Evolutionary conservation across 2,888 invertebrate genomes (phyloP).

Genomic region (Alviniconcha strummeri): DNA sequence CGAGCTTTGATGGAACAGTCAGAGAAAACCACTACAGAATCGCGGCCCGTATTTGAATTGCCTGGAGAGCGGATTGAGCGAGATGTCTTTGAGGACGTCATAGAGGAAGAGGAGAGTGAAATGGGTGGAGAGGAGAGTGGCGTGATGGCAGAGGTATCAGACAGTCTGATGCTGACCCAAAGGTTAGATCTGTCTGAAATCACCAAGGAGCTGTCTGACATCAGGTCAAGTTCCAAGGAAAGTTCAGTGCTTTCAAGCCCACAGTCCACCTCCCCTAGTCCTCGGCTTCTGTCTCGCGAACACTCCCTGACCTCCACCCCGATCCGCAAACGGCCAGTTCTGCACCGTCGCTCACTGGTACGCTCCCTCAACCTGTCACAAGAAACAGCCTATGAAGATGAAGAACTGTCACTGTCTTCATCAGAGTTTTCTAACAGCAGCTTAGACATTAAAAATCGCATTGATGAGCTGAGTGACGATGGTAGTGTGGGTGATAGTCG

Average conservation of each 20-base stretch:
- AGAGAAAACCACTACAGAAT: not conserved
- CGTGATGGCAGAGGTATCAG: not conserved
- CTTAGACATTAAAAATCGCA: slow-evolving; percentile 46
- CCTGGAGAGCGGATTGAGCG: not conserved
- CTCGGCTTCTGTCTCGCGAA: slow-evolving; percentile 33
- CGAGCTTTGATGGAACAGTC: not conserved
- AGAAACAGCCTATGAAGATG: slow-evolving; percentile 42
- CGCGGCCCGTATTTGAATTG: not conserved
- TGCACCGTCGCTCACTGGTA: slow-evolving; percentile 16
- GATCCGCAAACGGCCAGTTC: slow-evolving; percentile 23
- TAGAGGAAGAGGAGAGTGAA: slow-evolving; percentile 14
- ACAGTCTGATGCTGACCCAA: not conserved
- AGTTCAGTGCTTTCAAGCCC: not conserved
- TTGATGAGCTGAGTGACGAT: slow-evolving; percentile 62
- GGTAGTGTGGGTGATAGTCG: slow-evolving; percentile 46
- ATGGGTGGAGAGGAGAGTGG: not conserved
- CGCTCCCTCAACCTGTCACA: slow-evolving; percentile 33
- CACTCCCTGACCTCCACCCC: slow-evolving; percentile 39
- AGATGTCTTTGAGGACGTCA: slow-evolving; percentile 18
- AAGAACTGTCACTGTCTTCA: slow-evolving; percentile 54
- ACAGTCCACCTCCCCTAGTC: slow-evolving; percentile 22
- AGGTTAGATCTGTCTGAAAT: slow-evolving; percentile 20
- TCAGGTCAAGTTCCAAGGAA: not conserved
- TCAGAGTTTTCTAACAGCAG: slow-evolving; percentile 60
- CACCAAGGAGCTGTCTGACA: not conserved